Conservation (phyloP, 2,888 invertebrate species). For the Cosmia pyralina region DNA sequence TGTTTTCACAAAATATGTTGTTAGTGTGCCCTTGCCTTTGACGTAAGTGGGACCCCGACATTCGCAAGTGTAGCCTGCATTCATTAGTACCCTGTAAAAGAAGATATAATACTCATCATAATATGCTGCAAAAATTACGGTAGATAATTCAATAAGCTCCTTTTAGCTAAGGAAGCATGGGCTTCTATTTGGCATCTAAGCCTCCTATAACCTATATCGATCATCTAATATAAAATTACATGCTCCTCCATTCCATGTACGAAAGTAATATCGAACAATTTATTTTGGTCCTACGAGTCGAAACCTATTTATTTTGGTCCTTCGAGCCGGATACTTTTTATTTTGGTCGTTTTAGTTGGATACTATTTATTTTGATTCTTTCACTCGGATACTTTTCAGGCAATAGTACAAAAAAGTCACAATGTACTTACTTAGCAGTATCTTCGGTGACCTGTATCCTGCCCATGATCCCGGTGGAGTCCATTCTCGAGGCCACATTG, state of each 20-base stretch:
- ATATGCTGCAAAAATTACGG: not conserved
- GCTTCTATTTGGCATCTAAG: not conserved
- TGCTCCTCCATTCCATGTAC: not conserved
- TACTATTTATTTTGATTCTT: not conserved
- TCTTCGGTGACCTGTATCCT: slow-evolving; percentile 93
- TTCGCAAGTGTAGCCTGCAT: slow-evolving; percentile 96
- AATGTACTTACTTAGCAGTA: slow-evolving; percentile 82
- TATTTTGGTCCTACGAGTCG: not conserved
- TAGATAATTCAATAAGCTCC: not conserved
- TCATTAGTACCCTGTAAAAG: slow-evolving; percentile 92
- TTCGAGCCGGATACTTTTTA: not conserved
- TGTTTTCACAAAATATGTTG: slow-evolving; percentile 97
- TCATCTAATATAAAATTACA: not conserved
- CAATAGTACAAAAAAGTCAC: not conserved
- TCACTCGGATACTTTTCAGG: no score
- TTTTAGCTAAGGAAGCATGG: not conserved
- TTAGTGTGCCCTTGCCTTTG: slow-evolving; percentile 97
- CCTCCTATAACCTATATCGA: not conserved
- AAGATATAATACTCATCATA: not conserved
- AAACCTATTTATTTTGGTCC: not conserved
- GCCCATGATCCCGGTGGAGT: slow-evolving; percentile 97
- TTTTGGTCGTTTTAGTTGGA: not conserved
- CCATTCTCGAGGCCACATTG: slow-evolving; percentile 99
- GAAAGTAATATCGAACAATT: not conserved
- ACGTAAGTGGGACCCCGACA: slow-evolving; percentile 98